These are phyloP conservation scores for Cosmorhoe ocellata DNA, from an alignment of 2,888 invertebrate species.

Conservation along the genomic window DNA sequence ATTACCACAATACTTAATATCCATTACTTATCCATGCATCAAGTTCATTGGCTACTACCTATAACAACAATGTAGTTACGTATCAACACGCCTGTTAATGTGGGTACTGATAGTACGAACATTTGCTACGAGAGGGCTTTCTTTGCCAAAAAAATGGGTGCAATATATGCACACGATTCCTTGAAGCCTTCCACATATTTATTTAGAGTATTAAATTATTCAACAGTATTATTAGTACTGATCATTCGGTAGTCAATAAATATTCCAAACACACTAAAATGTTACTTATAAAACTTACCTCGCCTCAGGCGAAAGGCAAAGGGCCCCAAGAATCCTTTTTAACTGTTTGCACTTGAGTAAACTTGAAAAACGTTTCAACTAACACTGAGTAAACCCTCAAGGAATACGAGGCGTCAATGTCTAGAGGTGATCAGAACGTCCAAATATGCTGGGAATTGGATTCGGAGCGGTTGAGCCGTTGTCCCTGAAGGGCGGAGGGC, in stretches of 20 bases:
- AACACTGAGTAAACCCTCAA: slow-evolving; percentile 29
- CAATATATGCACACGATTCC: too few relatives aligned
- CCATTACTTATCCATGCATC: too few relatives aligned
- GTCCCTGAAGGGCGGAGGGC: slow-evolving; percentile 43
- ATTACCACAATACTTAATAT: too few relatives aligned
- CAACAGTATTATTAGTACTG: background rate
- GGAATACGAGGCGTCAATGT: slow-evolving; percentile 31
- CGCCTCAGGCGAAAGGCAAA: slow-evolving; percentile 52
- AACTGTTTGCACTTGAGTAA: slow-evolving; percentile 54
- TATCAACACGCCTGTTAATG: background rate
- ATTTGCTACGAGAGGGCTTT: background rate
- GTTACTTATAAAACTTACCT: slow-evolving; percentile 61
- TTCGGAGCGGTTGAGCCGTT: slow-evolving; percentile 45
- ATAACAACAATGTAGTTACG: background rate
- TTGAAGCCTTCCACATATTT: too few relatives aligned
- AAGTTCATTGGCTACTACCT: too few relatives aligned
- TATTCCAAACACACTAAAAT: slow-evolving; percentile 27
- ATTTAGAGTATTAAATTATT: too few relatives aligned
- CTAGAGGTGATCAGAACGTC: slow-evolving; percentile 27
- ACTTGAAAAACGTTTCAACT: slow-evolving; percentile 46
- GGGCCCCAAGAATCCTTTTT: slow-evolving; percentile 51
- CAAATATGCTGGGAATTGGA: slow-evolving; percentile 33
- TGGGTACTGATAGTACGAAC: background rate
- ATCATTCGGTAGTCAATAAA: slow-evolving; percentile 24
- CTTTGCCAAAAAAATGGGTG: background rate